Evolutionary conservation across 2,888 invertebrate genomes (phyloP), one percentile per base, ranked within the genome.

Genomic region (Macrosoma leucophasiata): DNA sequence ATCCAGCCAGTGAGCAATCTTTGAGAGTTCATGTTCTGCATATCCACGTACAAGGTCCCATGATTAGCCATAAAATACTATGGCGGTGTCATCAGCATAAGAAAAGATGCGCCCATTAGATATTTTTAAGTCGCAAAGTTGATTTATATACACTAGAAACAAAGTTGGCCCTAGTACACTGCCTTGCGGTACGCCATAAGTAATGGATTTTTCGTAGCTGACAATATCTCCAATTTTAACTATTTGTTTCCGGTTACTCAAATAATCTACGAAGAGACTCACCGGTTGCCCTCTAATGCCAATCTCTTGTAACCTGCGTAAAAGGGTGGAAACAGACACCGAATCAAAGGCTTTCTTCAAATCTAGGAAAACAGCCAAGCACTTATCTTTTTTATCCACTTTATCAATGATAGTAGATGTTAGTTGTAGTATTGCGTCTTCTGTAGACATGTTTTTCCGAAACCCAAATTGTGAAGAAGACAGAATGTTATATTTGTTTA

Each of bases 31-130:
- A n/a, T 2, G 11, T 22, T 29, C 29, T 12, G 29, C 29, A 11
- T 1, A 11, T 7, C 11, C 11, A 3, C 1, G 12, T 8, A 29
- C 29, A 3, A 10, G 14, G n/a, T 29, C 15, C 29, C 29, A 29
- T n/a, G n/a, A n/a, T n/a, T n/a, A n/a, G n/a, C 45, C 41, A 44
- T 37, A 36, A 44, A 35, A 33, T 3, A 32, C 5, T 10, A 32
- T n/a, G 3, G 29, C 41, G 8, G 36, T 36, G 13, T 40, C 40
- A 18, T 40, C 40, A 3, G 36, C 36, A 21, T 33, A 40, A 3
- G 36, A 25, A 3, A 40, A 9, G 5, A 42, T 14, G 7, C 17
- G 19, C 3, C 36, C 33, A 2, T 28, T 17, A 2, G 9, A 3
- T 3, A 23, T 19, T 4, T 9, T 12, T 4, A 36, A 6, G 4